Percentiles rank a stretch among this genome's conserved stretches.
These are phyloP conservation scores for Phoxinus dragarum DNA, from an alignment of 2,797 vertebrate genomes.

Conservation along the genomic window DNA sequence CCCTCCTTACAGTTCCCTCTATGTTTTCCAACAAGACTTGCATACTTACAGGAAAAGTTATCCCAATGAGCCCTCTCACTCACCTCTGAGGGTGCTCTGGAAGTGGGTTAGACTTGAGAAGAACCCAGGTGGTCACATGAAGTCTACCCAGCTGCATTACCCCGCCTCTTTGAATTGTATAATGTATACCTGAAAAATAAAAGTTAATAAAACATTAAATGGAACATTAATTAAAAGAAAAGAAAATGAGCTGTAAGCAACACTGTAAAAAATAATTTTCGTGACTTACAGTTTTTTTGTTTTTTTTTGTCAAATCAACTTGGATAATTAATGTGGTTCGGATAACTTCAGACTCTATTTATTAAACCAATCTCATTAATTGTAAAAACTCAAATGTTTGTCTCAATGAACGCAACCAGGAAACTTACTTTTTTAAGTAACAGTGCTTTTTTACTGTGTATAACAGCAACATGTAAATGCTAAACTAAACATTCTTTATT, in stretches of 20 bases:
- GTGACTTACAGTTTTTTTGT: too few species aligned
- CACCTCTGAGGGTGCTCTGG: slow-evolving; percentile 4
- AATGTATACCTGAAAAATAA: slow-evolving; percentile 1
- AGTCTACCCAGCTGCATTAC: neutral
- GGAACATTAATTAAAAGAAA: neutral
- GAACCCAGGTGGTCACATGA: neutral
- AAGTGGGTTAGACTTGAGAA: slow-evolving; percentile 22
- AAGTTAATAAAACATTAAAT: neutral
- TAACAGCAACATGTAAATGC: neutral
- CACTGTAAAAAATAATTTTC: too few species aligned
- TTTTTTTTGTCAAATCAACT: too few species aligned
- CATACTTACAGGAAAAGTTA: slow-evolving; percentile 15
- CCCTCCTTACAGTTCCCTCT: neutral
- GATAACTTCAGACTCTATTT: too few species aligned
- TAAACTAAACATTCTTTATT: neutral
- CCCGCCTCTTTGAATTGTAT: neutral
- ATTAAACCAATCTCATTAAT: too few species aligned
- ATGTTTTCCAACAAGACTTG: slow-evolving; percentile 5
- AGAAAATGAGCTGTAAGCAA: neutral
- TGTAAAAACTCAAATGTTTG: too few species aligned
- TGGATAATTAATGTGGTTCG: too few species aligned
- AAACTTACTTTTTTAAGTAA: too few species aligned
- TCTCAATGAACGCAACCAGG: too few species aligned
- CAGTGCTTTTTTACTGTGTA: too few species aligned
- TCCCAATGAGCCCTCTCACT: slow-evolving; percentile 16